Conservation (phyloP, 2,797 vertebrate genomes). For the Eulemur coronatus region DNA sequence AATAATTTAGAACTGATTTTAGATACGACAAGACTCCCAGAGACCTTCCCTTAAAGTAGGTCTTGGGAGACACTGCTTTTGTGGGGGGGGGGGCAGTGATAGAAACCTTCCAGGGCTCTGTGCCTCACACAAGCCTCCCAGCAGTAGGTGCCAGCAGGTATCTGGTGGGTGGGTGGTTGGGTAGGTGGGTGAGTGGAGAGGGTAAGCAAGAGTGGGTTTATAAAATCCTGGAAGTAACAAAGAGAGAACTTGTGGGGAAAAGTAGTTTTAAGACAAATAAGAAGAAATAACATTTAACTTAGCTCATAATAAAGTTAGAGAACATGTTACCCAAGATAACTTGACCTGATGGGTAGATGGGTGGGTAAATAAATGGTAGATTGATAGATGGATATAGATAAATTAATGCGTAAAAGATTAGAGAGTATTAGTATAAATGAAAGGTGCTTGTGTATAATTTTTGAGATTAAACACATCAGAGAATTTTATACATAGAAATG, state of each 20-base stretch:
- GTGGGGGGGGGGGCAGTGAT: no score
- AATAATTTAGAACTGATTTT: background rate
- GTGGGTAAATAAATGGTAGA: background rate
- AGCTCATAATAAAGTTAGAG: background rate
- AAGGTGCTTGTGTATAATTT: background rate
- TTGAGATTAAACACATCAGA: slow-evolving; percentile 5
- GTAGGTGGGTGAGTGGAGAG: background rate
- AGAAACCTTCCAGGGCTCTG: background rate
- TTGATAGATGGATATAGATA: background rate
- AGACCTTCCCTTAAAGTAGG: background rate
- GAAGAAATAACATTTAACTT: background rate
- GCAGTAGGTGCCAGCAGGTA: background rate
- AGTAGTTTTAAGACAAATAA: background rate
- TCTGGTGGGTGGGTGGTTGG: background rate
- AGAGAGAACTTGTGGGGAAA: background rate
- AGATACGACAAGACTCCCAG: background rate
- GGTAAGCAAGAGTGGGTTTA: background rate
- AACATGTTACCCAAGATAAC: background rate
- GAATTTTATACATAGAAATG: background rate
- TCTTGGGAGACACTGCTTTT: background rate
- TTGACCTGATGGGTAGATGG: background rate
- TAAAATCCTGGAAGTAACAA: background rate
- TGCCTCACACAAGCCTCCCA: background rate
- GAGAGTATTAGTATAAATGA: background rate
- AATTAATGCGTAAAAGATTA: background rate